Evolutionary conservation across 2,113 vertebrate genomes (phyloP), one percentile per base, ranked within the genome.

Genomic region (Saccopteryx bilineata): DNA sequence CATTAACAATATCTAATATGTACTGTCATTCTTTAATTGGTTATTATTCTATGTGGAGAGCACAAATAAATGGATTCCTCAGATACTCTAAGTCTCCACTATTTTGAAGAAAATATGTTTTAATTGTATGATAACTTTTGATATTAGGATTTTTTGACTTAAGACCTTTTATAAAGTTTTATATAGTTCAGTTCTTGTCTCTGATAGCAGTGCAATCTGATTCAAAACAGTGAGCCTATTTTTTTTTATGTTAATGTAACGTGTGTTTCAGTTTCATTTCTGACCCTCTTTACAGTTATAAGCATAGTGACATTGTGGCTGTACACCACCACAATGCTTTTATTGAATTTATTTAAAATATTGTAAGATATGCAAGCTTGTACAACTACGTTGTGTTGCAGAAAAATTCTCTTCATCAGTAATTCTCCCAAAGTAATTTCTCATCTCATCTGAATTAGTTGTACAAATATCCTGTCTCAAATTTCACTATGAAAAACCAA

Each of bases 281-380:
- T 93, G 39, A 83, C n/a, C 5, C 50, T 39, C 9, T 63, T 50
- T 84, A 54, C 12, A 75, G 65, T 52, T 58, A 2, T 66, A 19
- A 65, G 39, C 28, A 7, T 52, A 60, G n/a, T 1, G 33, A 60
- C 46, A 5, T 12, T 24, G 1, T 56, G 17, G 13, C 24, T 33
- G 26, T 78, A 18, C 1, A 19, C 0, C 3, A 7, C 74, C 52
- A 71, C 46, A 46, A 6, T 52, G 48, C 23, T 56, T 66, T 69
- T 61, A 81, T 31, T 66, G 60, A 87, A 52, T 56, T 86, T 58
- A 84, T 50, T 76, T 74, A 87, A 97, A 78, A 46, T 31, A 72
- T 58, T 33, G 31, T 56, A 50, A 72, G 24, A 33, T 21, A 28
- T 17, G 12, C 31, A 71, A 33, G 54, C 8, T 75, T 52, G 23